Evolutionary conservation across 2,113 vertebrate species (phyloP).

Genomic region (Carlito syrichta): DNA sequence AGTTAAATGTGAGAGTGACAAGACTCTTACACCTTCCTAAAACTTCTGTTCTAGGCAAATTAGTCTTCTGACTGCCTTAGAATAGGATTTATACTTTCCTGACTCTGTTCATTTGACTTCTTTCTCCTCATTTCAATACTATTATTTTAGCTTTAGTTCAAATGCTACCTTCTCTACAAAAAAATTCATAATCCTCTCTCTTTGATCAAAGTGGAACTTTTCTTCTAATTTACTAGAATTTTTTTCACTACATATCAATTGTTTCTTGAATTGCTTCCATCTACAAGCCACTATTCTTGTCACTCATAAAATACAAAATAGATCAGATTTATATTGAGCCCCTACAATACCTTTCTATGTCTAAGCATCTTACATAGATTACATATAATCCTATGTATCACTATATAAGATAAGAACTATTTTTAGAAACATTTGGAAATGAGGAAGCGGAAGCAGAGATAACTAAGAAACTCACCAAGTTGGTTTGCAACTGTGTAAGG

Average conservation of each 20-base stretch:
- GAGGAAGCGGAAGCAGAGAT: not conserved
- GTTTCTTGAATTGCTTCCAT: not conserved
- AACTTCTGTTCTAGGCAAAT: not conserved
- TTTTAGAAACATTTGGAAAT: not conserved
- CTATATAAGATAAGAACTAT: not conserved
- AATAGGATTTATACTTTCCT: not conserved
- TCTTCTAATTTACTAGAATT: not conserved
- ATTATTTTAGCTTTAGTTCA: constrained; percentile 6
- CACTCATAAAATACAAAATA: not conserved
- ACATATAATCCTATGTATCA: not conserved
- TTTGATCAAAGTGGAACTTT: not conserved
- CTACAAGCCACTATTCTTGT: not conserved
- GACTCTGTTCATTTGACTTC: not conserved
- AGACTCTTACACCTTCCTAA: not conserved
- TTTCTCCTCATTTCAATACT: not conserved
- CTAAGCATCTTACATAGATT: not conserved
- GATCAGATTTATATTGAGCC: not conserved
- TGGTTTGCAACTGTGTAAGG: not conserved
- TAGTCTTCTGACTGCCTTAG: not conserved
- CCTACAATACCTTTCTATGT: not conserved
- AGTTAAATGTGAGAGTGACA: not conserved
- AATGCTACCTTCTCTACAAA: not conserved
- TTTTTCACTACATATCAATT: not conserved
- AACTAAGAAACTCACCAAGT: not conserved
- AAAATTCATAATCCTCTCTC: not conserved